phyloP scores from a whole-genome alignment of 1,140 invertebrate species.

The Diorhabda sublineata region DNA sequence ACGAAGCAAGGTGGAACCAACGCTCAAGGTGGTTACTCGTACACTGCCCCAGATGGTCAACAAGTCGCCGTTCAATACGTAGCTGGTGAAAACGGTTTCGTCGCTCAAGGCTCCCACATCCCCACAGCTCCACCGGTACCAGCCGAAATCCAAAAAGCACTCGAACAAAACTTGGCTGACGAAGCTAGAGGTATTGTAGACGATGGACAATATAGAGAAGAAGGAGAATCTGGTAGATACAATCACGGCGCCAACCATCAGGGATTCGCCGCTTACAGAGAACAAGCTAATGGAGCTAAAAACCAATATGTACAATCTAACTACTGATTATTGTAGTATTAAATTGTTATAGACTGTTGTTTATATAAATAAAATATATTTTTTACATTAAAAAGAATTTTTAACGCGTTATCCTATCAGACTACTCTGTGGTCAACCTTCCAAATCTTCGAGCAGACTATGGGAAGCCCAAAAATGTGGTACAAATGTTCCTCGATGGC shows the following conservation, averaged over 20 bases:
- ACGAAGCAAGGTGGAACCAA: not conserved
- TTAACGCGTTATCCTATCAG: no score
- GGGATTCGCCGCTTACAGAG: not conserved
- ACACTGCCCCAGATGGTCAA: conserved; percentile 54
- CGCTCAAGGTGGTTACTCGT: conserved; percentile 52
- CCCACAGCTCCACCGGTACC: conserved; percentile 53
- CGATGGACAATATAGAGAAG: conserved; percentile 38
- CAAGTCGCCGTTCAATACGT: conserved; percentile 53
- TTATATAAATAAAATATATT: not conserved
- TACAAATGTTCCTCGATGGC: no score
- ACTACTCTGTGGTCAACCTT: no score
- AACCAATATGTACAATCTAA: not conserved
- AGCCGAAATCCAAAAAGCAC: conserved; percentile 47
- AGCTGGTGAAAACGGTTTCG: conserved; percentile 56
- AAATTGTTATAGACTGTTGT: not conserved
- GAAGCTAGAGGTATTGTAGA: conserved; percentile 39
- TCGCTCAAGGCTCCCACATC: conserved; percentile 49
- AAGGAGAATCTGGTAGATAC: conserved; percentile 10
- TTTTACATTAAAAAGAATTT: not conserved
- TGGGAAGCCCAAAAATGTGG: no score
- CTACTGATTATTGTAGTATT: not conserved
- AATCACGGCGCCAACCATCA: conserved; percentile 13
- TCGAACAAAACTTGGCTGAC: conserved; percentile 49
- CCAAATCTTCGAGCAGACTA: no score
- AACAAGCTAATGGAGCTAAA: not conserved